Evolutionary conservation across 1,140 invertebrate genomes (phyloP), one percentile per base, ranked within the genome.

Genomic region (Holotrichia oblita): DNA sequence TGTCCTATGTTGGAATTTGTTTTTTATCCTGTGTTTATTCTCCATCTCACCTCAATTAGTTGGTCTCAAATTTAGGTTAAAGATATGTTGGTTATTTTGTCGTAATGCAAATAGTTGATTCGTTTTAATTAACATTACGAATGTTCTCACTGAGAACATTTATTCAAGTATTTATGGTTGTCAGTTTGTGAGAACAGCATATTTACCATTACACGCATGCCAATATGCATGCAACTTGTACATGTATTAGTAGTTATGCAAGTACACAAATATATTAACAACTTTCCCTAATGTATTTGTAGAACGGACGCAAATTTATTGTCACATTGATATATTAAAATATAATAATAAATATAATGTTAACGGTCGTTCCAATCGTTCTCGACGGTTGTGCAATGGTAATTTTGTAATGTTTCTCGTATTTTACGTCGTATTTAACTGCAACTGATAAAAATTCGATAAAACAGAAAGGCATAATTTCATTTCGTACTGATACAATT

Each of bases 261-360:
- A 74, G 73, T 74, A 27, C 73, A 17, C 41, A 42, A 40, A 74
- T 74, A 42, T 74, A 74, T 74, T 74, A 74, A 74, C 73, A 74
- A 74, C 73, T 74, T 74, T 74, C 73, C 73, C 73, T 42, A 74
- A 74, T 42, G 73, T 74, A 69, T 69, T 34, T 24, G 73, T 41
- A 41, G 34, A 40, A 44, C 40, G 73, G 73, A 74, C 73, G 73
- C 41, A 20, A 44, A 74, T 74, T 74, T 74, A 74, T 74, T 74
- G 41, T 74, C 34, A 44, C 73, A 74, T 74, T 74, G 73, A 74
- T 74, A 74, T 74, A 74, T 74, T 74, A 74, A 74, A 74, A 44
- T 74, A 74, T 44, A 74, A 74, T 69, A 69, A 34, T 69, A 69
- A 69, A 69, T 69, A 69, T 69, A 24, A 69, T 17, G n/a, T 17